Evolutionary conservation across 2,888 invertebrate genomes (phyloP), one percentile per base, ranked within the genome.

Genomic region (Tetheella fluctuosa): DNA sequence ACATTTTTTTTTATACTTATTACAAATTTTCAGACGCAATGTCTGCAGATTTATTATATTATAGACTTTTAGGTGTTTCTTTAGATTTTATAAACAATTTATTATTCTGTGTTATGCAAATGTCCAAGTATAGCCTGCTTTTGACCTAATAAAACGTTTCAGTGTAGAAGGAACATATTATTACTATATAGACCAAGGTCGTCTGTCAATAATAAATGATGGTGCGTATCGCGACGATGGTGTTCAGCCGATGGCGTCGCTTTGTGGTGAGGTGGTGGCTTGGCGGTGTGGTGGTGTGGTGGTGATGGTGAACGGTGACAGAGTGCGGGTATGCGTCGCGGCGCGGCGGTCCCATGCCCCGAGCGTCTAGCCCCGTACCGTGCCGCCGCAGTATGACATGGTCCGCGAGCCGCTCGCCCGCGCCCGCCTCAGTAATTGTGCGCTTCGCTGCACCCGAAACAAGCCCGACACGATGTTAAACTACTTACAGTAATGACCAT

Each of bases 111-210:
- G 20, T 60, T 58, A 60, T 54, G 15, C 52, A 57, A 64, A 65
- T 64, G 59, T 63, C 52, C 34, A 52, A 68, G 23, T 62, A 57
- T 53, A 52, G 52, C 60, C 76, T 77, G 76, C 76, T 79, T 79
- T 80, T 85, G 83, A 84, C 85, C 84, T 76, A 83, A 80, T 81
- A 84, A 84, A 81, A 77, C 72, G 74, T 74, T 76, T 77, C 73
- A 72, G 68, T 34, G 34, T 61, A 69, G 70, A 74, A 73, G 73
- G 77, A 83, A 79, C 79, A 84, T 83, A 77, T 76, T 79, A 79
- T 84, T 84, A n/a, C n/a, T n/a, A 88, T 88, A 81, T 90, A 84
- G 91, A 70, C 83, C 91, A 90, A 91, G 91, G 91, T 84, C 84
- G 68, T 76, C 73, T 78, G 87, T 89, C 84, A 84, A 87, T 90